These are phyloP conservation scores for Pasiphila rectangulata DNA, from an alignment of 2,888 invertebrate genomes.

Conservation along the genomic window DNA sequence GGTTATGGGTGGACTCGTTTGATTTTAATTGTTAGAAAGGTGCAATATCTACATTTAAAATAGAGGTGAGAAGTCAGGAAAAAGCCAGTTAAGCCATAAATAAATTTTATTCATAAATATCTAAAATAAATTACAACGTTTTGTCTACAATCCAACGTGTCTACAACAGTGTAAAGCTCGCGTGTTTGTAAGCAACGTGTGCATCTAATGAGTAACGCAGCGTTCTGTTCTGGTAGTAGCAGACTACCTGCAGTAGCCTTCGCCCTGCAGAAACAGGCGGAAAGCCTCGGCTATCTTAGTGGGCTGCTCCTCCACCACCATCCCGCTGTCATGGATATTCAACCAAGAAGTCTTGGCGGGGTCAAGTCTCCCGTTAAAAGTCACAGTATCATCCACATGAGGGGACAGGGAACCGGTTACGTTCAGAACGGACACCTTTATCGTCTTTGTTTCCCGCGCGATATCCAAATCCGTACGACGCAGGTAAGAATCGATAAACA, in stretches of 20 bases:
- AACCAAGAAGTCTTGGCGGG: conserved; percentile 98
- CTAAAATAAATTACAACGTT: conserved; percentile 70
- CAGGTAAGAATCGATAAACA: conserved; percentile 96
- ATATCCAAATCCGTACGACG: conserved; percentile 95
- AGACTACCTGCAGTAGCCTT: conserved; percentile 93
- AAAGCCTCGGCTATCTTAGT: conserved; percentile 98
- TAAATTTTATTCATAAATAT: conserved; percentile 75
- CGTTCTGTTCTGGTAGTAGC: conserved; percentile 43
- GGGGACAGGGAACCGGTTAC: conserved; percentile 96
- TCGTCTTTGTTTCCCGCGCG: conserved; percentile 81
- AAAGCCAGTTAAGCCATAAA: conserved; percentile 62
- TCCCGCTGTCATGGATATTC: conserved; percentile 98
- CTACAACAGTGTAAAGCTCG: conserved; percentile 78
- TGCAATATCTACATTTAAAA: conserved; percentile 5
- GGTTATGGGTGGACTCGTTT: no score
- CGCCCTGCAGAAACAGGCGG: conserved; percentile 97
- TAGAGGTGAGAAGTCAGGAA: conserved; percentile 17
- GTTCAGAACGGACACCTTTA: conserved; percentile 94
- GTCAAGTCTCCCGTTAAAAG: conserved; percentile 96
- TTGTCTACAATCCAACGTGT: conserved; percentile 68
- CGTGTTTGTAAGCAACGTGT: conserved; percentile 71
- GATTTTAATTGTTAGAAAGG: not conserved
- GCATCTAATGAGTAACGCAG: conserved; percentile 67
- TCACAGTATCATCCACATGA: conserved; percentile 97
- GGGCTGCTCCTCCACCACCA: conserved; percentile 99